Base-by-base conservation (phyloP, 2,113 vertebrate genomes). In the Gambusia holbrooki region DNA sequence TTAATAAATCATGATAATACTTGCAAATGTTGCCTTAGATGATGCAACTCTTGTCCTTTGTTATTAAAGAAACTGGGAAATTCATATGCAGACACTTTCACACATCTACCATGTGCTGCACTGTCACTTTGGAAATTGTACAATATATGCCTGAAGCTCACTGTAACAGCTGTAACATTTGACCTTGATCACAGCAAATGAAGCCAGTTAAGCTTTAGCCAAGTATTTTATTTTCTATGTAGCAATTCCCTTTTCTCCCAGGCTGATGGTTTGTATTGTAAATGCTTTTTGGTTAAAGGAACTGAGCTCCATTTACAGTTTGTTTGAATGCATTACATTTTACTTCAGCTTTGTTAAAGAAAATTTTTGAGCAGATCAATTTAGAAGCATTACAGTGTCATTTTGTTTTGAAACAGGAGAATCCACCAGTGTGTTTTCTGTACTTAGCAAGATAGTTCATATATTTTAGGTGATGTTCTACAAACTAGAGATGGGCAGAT, bases 141-240 rank as follows among this genome's bases (percentile, higher is more conserved):
- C 67, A 74, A 71, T 75, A 60, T 87, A 72, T 66, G 65, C 83
- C 72, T 28, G 33, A 84, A 80, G 84, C 80, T 73, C 58, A 45
- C 19, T 62, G 32, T 67, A 70, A 71, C 69, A 51, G 73, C 54
- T 69, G 64, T 35, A 81, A 58, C 33, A 66, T 51, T 42, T 80
- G 83, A 90, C 85, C 87, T 90, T 89, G 79, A 79, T 42, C n/a
- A 51, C 3, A 33, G 73, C 58, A 65, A 62, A 82, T 69, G 40
- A 70, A 64, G 54, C 51, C 32, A 30, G 17, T 75, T 81, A 45
- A 42, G 25, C n/a, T 58, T 15, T 70, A 63, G 37, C 68, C 30
- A 45, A 66, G 1, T 37, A 45, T 33, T 37, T 69, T 45, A 7
- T 28, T 68, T 3, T 25, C 51, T 58, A 48, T 48, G 40, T 42